These are phyloP conservation scores for Chiloscyllium plagiosum DNA, from an alignment of 2,113 vertebrate genomes.

Conservation along the genomic window DNA sequence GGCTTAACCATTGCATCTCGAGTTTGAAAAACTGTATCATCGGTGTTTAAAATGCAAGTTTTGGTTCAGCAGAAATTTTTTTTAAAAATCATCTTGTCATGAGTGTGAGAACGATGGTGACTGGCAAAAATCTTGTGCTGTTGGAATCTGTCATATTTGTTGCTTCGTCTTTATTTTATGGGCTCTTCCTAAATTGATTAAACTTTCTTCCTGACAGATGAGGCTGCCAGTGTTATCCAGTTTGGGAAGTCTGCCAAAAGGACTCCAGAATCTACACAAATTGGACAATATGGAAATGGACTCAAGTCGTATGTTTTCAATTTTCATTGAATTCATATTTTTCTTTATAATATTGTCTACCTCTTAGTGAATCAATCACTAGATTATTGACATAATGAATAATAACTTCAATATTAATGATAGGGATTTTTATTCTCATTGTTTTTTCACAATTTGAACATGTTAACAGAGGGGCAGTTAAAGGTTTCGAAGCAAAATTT, in stretches of 20 bases:
- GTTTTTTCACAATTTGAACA: not conserved
- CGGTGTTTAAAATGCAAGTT: not conserved
- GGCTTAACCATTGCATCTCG: not conserved
- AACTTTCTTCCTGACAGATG: constrained; percentile 58
- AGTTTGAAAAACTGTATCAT: not conserved
- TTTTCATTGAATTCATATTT: not conserved
- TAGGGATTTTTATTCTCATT: not conserved
- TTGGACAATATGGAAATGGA: constrained; percentile 95
- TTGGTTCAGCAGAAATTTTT: not conserved
- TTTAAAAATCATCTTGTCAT: not conserved
- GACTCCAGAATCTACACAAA: constrained; percentile 88
- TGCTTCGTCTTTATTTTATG: not conserved
- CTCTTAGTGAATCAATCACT: not conserved
- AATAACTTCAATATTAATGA: not conserved
- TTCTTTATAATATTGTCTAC: not conserved
- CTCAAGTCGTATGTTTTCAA: constrained; percentile 87
- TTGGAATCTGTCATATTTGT: not conserved
- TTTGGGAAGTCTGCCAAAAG: constrained; percentile 96
- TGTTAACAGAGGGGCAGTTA: not conserved
- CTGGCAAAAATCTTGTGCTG: not conserved
- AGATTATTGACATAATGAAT: not conserved
- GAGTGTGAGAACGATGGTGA: not conserved
- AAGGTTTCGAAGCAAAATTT: not conserved
- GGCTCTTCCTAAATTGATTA: not conserved
- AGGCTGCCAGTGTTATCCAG: constrained; percentile 93